Percentiles rank a stretch among this genome's conserved stretches.
phyloP scores from a whole-genome alignment of 1,140 invertebrate species.

The Diorhabda carinulata region DNA sequence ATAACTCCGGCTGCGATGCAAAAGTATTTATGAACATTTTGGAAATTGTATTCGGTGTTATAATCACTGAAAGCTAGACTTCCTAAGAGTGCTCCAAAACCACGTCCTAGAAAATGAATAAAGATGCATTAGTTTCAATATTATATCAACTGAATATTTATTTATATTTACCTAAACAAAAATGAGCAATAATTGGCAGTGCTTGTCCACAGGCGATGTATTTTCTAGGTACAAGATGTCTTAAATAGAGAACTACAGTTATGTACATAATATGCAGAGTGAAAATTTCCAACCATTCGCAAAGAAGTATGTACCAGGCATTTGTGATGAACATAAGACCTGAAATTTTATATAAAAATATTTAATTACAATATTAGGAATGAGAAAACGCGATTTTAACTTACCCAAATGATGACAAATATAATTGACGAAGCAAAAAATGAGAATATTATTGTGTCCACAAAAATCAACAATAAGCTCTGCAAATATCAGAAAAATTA shows the following conservation, averaged over 20 bases:
- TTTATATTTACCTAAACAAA: constrained; percentile 64
- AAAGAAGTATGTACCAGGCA: constrained; percentile 64
- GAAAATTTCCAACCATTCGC: constrained; percentile 74
- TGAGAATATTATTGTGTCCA: constrained; percentile 79
- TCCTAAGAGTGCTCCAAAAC: constrained; percentile 48
- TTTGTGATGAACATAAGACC: constrained; percentile 63
- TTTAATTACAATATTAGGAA: neutral
- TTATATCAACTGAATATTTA: neutral
- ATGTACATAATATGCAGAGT: constrained; percentile 81
- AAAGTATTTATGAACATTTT: constrained; percentile 46
- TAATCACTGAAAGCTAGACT: constrained; percentile 40
- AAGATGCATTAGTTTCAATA: no score
- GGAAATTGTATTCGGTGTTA: constrained; percentile 32
- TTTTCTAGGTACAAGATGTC: constrained; percentile 73
- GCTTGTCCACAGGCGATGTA: constrained; percentile 79
- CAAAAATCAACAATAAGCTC: constrained; percentile 79
- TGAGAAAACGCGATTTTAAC: constrained; percentile 5
- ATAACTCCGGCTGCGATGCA: constrained; percentile 60
- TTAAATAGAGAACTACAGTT: constrained; percentile 74
- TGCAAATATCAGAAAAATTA: constrained; percentile 71
- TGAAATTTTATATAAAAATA: constrained; percentile 18
- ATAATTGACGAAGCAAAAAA: constrained; percentile 74
- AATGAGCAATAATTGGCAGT: constrained; percentile 74
- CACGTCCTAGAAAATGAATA: constrained; percentile 29
- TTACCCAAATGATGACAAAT: constrained; percentile 67